These are phyloP conservation scores for Gymnocheta viridis DNA, from an alignment of 2,888 invertebrate genomes.

Conservation along the genomic window DNA sequence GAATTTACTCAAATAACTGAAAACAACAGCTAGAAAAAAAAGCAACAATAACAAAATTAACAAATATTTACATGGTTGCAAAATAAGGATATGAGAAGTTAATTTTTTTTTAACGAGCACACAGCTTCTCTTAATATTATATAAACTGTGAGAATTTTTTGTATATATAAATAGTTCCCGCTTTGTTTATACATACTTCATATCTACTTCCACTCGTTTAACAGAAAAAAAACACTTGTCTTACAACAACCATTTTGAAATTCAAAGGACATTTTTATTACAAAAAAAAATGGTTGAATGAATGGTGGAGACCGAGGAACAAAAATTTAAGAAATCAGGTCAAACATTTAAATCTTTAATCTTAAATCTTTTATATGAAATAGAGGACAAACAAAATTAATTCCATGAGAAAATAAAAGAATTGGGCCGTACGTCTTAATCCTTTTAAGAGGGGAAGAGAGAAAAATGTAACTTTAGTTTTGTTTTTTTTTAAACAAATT, in stretches of 20 bases:
- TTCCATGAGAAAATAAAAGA: neutral
- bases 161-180: no score
- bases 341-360: slow-evolving; percentile 48
- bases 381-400: neutral
- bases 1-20: neutral
- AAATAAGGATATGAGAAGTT: neutral
- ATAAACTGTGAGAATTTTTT: neutral
- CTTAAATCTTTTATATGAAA: slow-evolving; percentile 25
- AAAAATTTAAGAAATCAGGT: slow-evolving; percentile 21
- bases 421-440: neutral
- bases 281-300: neutral
- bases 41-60: neutral
- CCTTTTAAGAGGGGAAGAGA: neutral
- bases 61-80: neutral
- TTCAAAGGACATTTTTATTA: neutral
- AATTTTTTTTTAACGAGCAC: neutral
- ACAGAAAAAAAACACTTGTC: neutral
- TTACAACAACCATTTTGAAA: neutral
- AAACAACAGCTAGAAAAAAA: neutral
- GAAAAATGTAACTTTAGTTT: no score
- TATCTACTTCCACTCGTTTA: no score
- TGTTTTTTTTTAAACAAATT: no score
- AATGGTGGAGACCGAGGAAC: neutral
- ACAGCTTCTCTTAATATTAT: neutral
- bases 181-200: no score